A percentile compares a stretch with the other conserved stretches of the same genome.
Evolutionary conservation across 2,888 invertebrate genomes (phyloP).

Genomic region (Corythucha ciliata): DNA sequence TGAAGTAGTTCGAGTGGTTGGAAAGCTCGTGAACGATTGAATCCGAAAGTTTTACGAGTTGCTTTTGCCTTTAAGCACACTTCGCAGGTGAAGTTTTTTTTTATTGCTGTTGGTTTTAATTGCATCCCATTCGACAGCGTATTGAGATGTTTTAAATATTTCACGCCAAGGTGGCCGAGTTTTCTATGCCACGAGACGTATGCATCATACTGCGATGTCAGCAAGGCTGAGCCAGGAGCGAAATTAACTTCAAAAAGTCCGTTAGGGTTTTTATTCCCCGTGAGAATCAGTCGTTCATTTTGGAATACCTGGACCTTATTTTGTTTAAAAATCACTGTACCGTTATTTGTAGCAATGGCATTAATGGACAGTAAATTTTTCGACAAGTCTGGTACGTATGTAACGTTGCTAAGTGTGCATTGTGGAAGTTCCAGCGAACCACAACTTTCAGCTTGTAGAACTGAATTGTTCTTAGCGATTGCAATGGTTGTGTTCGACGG

Average conservation of each 20-base stretch:
- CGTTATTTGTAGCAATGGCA: slow-evolving; percentile 2
- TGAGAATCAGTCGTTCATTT: neutral
- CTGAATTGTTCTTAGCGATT: too few relatives aligned
- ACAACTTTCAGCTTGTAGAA: too few relatives aligned
- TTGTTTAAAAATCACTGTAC: slow-evolving; percentile 7
- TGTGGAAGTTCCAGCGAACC: too few relatives aligned
- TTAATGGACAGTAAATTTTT: slow-evolving; percentile 8
- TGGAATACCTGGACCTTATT: slow-evolving; percentile 2
- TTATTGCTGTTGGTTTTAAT: neutral
- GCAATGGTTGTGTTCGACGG: too few relatives aligned
- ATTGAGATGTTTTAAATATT: slow-evolving; percentile 7
- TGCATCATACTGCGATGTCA: neutral
- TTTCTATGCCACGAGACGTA: slow-evolving; percentile 5
- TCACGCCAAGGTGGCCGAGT: slow-evolving; percentile 1
- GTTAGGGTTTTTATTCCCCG: slow-evolving; percentile 2
- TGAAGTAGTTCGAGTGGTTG: neutral
- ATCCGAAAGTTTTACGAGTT: slow-evolving; percentile 7
- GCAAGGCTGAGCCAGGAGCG: neutral
- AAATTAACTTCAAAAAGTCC: slow-evolving; percentile 6
- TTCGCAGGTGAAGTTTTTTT: neutral
- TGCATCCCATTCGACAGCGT: slow-evolving; percentile 1
- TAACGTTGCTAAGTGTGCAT: slow-evolving; percentile 5
- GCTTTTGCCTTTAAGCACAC: slow-evolving; percentile 11
- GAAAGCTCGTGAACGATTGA: neutral
- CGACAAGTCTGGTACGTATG: slow-evolving; percentile 5